Percentiles rank a stretch among this genome's conserved stretches.
These are phyloP conservation scores for Rhinogobio ventralis DNA, from an alignment of 2,797 vertebrate genomes.

Conservation along the genomic window DNA sequence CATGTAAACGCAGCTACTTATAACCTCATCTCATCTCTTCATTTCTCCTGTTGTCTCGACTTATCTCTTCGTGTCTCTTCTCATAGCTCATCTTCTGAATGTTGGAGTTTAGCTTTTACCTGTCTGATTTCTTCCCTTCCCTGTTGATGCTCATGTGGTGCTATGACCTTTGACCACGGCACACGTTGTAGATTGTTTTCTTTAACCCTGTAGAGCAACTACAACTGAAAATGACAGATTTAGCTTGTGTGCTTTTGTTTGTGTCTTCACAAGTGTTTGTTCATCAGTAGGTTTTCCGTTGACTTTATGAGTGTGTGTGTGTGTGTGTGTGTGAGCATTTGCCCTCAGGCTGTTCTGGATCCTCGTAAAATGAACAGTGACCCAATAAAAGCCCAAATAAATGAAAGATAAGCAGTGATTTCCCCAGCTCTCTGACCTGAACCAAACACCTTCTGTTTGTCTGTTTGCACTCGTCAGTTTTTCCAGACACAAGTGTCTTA, in stretches of 20 bases:
- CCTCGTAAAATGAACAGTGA: slow-evolving; percentile 53
- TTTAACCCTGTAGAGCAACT: background rate
- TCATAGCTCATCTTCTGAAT: background rate
- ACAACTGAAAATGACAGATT: background rate
- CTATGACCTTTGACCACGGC: slow-evolving; percentile 37
- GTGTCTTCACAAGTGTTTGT: slow-evolving; percentile 20
- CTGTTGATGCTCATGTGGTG: slow-evolving; percentile 43
- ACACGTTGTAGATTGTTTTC: background rate
- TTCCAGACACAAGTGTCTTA: background rate
- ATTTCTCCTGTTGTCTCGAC: background rate
- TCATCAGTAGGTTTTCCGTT: slow-evolving; percentile 4
- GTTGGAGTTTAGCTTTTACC: slow-evolving; percentile 37
- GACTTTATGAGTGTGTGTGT: background rate
- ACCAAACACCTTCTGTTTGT: slow-evolving; percentile 5
- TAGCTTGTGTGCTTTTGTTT: background rate
- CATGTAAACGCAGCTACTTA: background rate
- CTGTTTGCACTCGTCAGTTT: background rate
- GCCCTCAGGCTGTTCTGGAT: slow-evolving; percentile 48
- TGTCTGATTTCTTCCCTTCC: slow-evolving; percentile 52
- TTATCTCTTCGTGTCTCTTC: background rate
- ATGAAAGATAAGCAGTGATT: slow-evolving; percentile 50
- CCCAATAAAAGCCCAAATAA: slow-evolving; percentile 54
- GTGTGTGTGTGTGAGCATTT: slow-evolving; percentile 14
- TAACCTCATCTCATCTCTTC: background rate
- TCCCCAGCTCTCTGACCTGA: slow-evolving; percentile 18